These are phyloP conservation scores for Volucella bombylans DNA, from an alignment of 2,888 invertebrate genomes.

Conservation along the genomic window DNA sequence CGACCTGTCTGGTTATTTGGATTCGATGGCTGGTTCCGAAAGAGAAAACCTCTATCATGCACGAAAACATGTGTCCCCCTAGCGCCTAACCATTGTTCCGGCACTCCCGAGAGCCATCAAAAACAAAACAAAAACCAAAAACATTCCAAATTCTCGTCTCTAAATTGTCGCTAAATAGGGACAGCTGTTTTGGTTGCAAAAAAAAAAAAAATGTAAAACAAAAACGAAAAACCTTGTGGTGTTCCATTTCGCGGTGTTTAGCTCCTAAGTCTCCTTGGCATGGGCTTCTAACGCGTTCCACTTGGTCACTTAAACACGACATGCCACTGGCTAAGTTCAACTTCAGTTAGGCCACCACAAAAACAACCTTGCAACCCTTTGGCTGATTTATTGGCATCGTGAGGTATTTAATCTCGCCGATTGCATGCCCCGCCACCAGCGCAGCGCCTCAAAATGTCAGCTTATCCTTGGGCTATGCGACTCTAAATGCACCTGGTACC, in stretches of 20 bases:
- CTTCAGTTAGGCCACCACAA: neutral
- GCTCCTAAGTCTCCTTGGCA: conserved; percentile 49
- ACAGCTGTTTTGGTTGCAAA: conserved; percentile 50
- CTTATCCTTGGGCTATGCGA: conserved; percentile 55
- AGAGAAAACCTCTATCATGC: conserved; percentile 39
- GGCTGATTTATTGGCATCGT: conserved; percentile 69
- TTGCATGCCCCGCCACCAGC: conserved; percentile 37
- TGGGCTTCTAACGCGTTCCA: conserved; percentile 64
- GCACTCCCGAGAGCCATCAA: neutral
- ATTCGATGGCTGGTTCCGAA: conserved; percentile 53
- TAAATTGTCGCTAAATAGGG: conserved; percentile 62
- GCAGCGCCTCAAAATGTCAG: conserved; percentile 25
- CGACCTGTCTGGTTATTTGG: conserved; percentile 34
- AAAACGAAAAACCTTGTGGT: conserved; percentile 38
- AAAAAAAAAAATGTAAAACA: neutral
- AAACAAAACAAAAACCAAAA: conserved; percentile 36
- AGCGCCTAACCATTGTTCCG: conserved; percentile 48
- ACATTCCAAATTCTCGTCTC: conserved; percentile 32
- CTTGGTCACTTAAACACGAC: conserved; percentile 2
- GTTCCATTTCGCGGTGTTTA: conserved; percentile 40
- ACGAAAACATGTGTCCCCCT: conserved; percentile 67
- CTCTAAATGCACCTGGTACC: conserved; percentile 65
- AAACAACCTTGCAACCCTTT: conserved; percentile 46
- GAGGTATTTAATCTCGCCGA: conserved; percentile 69
- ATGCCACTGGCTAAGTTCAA: neutral